Evolutionary conservation across 2,888 invertebrate species (phyloP), one percentile per base, ranked within the genome.

Genomic region (Agrotis puta): DNA sequence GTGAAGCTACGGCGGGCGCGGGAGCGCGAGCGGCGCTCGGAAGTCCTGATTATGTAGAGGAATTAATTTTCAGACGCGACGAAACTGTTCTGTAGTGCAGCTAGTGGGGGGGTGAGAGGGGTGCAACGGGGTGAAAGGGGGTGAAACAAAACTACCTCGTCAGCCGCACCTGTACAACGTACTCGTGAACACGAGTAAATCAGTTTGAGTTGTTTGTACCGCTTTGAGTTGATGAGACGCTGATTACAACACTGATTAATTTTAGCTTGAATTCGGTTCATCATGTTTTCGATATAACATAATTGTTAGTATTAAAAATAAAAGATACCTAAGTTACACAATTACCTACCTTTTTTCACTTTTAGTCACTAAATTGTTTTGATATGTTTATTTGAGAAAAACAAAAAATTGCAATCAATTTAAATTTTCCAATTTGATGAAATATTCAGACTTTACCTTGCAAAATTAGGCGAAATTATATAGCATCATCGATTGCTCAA

Each of bases 21-120:
- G 74, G 86, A 83, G 82, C 85, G 85, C 78, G 61, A 59, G 68
- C 61, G 70, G 56, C 64, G 76, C 89, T 89, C 94, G 94, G 94
- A 96, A 95, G 90, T 95, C 94, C 91, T 95, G 95, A 96, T 96
- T 96, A 95, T 93, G 95, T 95, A 94, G 95, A 95, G 94, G 94
- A 96, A 95, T 96, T 96, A 96, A 96, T 96, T 96, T 95, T 93
- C 94, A 93, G 94, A 90, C 94, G 94, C 95, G 94, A 94, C 94
- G 94, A 94, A 94, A 94, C 95, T 93, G 91, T 89, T 89, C 91
- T 90, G 92, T 91, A 90, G 92, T 90, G 89, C 83, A 85, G 86
- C 81, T 81, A 84, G 86, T 75, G 81, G 83, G 58, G 72, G 77
- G 47, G 64, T 39, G 68, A 69, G 74, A 39, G 72, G 79, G 79